These are phyloP conservation scores for Acronicta alni DNA, from an alignment of 2,888 invertebrate species.

Conservation along the genomic window DNA sequence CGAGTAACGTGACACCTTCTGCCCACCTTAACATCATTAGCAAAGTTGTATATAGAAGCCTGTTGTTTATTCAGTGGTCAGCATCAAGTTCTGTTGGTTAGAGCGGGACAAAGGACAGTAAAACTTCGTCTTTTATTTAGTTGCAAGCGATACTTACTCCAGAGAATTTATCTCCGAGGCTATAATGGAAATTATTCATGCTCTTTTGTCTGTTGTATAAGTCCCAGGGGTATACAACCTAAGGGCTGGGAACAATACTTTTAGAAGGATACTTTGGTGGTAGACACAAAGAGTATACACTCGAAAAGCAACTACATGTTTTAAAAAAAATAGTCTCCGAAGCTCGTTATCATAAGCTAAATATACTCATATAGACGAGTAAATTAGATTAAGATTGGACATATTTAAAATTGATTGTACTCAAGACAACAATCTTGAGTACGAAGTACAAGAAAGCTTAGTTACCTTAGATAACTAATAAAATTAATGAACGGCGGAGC, in stretches of 20 bases:
- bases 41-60: constrained; percentile 28
- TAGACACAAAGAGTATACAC: neutral
- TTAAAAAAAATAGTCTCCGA: constrained; percentile 20
- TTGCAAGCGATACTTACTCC: constrained; percentile 12
- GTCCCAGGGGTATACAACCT: constrained; percentile 7
- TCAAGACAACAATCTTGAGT: constrained; percentile 50
- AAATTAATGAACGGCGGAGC: constrained; percentile 52
- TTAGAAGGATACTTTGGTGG: neutral
- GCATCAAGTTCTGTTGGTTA: constrained; percentile 22
- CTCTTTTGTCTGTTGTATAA: constrained; percentile 6
- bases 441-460: constrained; percentile 46
- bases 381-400: constrained; percentile 16
- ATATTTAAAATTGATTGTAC: constrained; percentile 49
- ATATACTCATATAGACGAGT: too few species aligned
- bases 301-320: neutral
- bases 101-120: constrained; percentile 26
- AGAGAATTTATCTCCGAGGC: constrained; percentile 17
- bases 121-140: constrained; percentile 21
- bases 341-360: constrained; percentile 14
- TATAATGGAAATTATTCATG: constrained; percentile 39
- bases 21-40: constrained; percentile 41
- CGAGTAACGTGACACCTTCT: constrained; percentile 33
- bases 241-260: neutral
- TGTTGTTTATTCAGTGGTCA: constrained; percentile 36
- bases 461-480: constrained; percentile 44